Base-by-base conservation (phyloP, 2,888 invertebrate species). In the Autographa gamma region DNA sequence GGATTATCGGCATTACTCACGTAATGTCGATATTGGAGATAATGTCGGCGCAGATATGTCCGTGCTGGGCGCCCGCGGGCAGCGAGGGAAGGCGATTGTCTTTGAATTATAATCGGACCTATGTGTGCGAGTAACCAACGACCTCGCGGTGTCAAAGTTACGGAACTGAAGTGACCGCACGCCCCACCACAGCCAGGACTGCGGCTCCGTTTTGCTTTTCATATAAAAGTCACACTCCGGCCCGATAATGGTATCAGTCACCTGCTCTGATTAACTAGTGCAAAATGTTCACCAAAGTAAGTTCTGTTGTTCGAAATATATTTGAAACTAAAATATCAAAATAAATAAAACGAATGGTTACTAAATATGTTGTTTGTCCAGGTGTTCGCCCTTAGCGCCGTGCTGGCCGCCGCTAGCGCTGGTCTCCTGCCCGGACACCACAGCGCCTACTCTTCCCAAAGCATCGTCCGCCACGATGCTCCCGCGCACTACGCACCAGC, bases 201-300 rank as follows among this genome's bases (percentile, higher is more conserved):
- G 88, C 86, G 88, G 85, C 92, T 93, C 92, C 91, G 93, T 93
- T 94, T 93, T 93, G 93, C 93, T 93, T 95, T 95, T 94, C 92
- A 94, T 95, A 95, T 95, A 95, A 93, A 95, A 95, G 95, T 93
- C 93, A 89, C 89, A 90, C 88, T 88, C 88, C 88, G 86, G 83
- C 52, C 87, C 93, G 91, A 93, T 94, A 94, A 93, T 93, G 87
- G 91, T 95, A 95, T 95, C 95, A 95, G 93, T 95, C 94, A 94
- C 92, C 92, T 93, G 92, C 89, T 92, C 90, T 92, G 93, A 92
- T 93, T 95, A 94, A 89, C 91, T 91, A 91, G 92, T 90, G 93
- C 94, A 95, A 95, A 93, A 95, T 95, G 95, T 95, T 95, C 92
- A 91, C 93, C 87, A 95, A 95, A 95, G 95, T 95, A 94, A 95